phyloP scores from a whole-genome alignment of 2,113 vertebrate genomes.

The Leptodactylus fuscus region DNA sequence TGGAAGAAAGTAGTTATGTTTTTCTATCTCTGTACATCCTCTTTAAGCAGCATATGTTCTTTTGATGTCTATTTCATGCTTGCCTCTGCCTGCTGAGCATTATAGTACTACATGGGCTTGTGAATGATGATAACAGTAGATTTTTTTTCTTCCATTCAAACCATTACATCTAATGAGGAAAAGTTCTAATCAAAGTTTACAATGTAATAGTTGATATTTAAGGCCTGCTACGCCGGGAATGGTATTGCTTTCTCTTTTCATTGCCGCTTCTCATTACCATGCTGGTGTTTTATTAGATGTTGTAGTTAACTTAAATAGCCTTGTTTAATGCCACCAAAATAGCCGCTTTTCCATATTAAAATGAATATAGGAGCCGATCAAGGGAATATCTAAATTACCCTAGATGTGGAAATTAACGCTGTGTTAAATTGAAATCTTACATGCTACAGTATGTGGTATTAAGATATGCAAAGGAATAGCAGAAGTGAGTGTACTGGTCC shows the following conservation, averaged over 20 bases:
- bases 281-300: conserved; percentile 33
- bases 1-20: too few species aligned
- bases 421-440: neutral
- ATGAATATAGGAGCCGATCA: neutral
- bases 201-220: neutral
- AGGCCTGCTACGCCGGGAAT: neutral
- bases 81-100: neutral
- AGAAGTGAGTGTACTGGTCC: neutral
- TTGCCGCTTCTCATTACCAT: conserved; percentile 13
- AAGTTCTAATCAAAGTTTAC: conserved; percentile 27
- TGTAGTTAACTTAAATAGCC: conserved; percentile 17
- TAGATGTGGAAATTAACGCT: neutral
- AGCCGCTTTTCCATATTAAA: conserved; percentile 13
- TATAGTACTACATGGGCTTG: neutral
- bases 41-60: too few species aligned
- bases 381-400: neutral
- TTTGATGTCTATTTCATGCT: too few species aligned
- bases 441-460: neutral
- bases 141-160: neutral
- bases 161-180: conserved; percentile 20
- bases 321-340: conserved; percentile 34
- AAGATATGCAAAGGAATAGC: neutral
- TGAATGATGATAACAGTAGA: neutral
- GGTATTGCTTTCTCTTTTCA: neutral
- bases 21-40: too few species aligned